Percentiles rank a stretch among this genome's conserved stretches.
Evolutionary conservation across 2,888 invertebrate genomes (phyloP).

Genomic region (Thymelicus lineola): DNA sequence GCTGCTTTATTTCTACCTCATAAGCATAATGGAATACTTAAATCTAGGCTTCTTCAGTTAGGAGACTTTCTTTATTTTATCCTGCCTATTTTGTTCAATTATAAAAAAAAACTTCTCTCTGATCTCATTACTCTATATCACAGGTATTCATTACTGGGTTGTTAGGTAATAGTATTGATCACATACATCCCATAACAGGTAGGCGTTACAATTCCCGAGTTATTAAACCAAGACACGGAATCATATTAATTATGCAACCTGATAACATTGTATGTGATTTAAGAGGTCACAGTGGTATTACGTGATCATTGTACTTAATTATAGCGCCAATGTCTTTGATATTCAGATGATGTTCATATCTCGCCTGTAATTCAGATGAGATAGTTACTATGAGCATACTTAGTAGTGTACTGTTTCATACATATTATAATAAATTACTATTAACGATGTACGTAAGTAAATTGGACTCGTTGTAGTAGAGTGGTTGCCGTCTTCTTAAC

Average conservation of each 20-base stretch:
- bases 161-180: background rate
- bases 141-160: no score
- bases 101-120: no score
- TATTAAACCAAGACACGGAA: conserved; percentile 61
- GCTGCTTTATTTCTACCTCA: no score
- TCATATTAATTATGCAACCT: conserved; percentile 67
- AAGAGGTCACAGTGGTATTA: conserved; percentile 52
- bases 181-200: background rate
- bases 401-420: background rate
- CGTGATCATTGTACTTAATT: conserved; percentile 45
- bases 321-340: conserved; percentile 39
- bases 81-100: no score
- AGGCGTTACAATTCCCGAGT: conserved; percentile 18
- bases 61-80: no score
- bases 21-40: no score
- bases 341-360: conserved; percentile 43
- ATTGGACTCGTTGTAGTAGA: no score
- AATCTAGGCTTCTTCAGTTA: no score
- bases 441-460: no score
- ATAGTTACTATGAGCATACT: conserved; percentile 7
- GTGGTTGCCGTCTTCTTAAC: no score
- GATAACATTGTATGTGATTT: conserved; percentile 71
- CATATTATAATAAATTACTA: background rate
- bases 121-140: no score
- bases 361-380: conserved; percentile 29